These are phyloP conservation scores for Lepidothrix coronata DNA, from an alignment of 2,113 vertebrate genomes.

Conservation along the genomic window DNA sequence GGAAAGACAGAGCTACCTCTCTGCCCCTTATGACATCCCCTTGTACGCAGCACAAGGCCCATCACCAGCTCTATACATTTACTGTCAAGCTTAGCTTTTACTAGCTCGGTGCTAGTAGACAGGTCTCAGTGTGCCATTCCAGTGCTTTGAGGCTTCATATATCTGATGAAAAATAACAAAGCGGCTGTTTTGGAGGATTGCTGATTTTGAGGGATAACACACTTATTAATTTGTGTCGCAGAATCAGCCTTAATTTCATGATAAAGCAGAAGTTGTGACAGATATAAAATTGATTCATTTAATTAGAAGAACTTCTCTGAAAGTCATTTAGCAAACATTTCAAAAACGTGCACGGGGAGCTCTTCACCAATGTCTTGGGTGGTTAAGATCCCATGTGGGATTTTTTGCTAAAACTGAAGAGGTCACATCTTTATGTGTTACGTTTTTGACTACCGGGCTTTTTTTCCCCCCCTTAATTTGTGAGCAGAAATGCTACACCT, in stretches of 20 bases:
- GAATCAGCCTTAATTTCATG: not conserved
- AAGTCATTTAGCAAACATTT: not conserved
- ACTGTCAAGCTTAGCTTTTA: not conserved
- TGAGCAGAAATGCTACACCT: not conserved
- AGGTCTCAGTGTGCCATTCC: not conserved
- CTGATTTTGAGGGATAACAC: not conserved
- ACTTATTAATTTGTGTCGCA: not conserved
- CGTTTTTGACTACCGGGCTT: rapidly evolving
- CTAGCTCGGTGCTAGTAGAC: not conserved
- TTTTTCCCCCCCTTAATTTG: not conserved
- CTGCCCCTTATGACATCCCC: not conserved
- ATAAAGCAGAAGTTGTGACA: not conserved
- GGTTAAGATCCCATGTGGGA: too few species aligned
- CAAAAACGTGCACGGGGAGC: rapidly evolving
- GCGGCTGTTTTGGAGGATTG: not conserved
- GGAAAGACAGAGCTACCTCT: not conserved
- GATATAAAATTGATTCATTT: not conserved
- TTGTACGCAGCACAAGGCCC: rapidly evolving
- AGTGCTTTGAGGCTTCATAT: not conserved
- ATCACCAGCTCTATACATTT: not conserved
- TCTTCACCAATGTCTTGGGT: not conserved
- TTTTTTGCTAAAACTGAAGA: not conserved
- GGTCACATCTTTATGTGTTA: rapidly evolving
- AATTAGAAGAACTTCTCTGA: not conserved
- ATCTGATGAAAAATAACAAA: rapidly evolving